phyloP scores from a whole-genome alignment of 2,113 vertebrate species.

The Gallinago jamesoni region DNA sequence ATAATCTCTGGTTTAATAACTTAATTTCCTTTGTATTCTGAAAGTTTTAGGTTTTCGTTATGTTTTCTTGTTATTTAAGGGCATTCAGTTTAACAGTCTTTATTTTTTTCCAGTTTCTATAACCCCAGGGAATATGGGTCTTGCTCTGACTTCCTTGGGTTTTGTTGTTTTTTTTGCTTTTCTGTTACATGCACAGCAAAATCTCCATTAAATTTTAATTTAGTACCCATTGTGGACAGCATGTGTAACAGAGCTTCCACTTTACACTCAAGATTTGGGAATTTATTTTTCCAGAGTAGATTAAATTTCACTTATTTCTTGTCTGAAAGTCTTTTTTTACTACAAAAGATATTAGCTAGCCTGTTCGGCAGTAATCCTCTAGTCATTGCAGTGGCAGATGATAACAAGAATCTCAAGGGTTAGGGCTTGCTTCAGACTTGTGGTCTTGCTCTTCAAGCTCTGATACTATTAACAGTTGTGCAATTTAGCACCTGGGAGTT shows the following conservation, averaged over 20 bases:
- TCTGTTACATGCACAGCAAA: not conserved
- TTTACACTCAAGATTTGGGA: not conserved
- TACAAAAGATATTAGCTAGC: not conserved
- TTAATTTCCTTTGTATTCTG: not conserved
- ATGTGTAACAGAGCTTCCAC: not conserved
- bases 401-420: not conserved
- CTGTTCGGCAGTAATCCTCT: not conserved
- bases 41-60: not conserved
- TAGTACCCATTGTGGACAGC: not conserved
- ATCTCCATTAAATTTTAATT: slow-evolving; percentile 13
- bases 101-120: not conserved
- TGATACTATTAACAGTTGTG: not conserved
- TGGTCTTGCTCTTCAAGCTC: not conserved
- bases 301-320: not conserved
- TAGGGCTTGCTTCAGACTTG: not conserved
- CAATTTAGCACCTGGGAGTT: not conserved
- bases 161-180: not conserved
- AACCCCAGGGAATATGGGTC: not conserved
- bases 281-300: not conserved
- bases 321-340: not conserved
- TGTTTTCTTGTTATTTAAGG: not conserved
- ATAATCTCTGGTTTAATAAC: not conserved
- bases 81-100: not conserved
- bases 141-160: not conserved
- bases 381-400: not conserved